Evolutionary conservation across 2,888 invertebrate genomes (phyloP), one percentile per base, ranked within the genome.

Genomic region (Sclerodermus sp.): DNA sequence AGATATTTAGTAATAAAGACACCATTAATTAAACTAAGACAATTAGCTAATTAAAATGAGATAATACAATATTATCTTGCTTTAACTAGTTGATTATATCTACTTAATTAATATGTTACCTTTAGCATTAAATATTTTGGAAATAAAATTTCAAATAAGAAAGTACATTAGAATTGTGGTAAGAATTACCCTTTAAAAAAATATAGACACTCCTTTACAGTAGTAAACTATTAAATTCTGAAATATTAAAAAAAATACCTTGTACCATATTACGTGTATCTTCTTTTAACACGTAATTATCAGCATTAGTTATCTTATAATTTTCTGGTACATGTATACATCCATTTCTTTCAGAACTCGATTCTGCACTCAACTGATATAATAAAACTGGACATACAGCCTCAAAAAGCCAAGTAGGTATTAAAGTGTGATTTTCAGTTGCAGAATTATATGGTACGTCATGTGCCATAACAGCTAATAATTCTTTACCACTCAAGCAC

Each of bases 331-430:
- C 58, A 34, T 55, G 59, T 43, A 87, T 78, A 60, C 87, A 87
- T 0, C 85, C 86, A 1, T 76, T 73, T 40, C 81, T 79, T 60
- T 84, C 84, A 47, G 80, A 70, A 12, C 81, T 82, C 0, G 82
- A 80, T 53, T 82, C 80, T 2, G 83, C 84, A 15, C 85, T 74
- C 68, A 87, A 80, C 63, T 88, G 87, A 71, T 88, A 88, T 10
- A 89, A 72, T 13, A 89, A 79, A 39, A 86, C 83, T 1, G 89
- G 89, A 62, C 89, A 89, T 31, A 88, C 77, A 30, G 84, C 77
- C 44, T 83, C 77, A 40, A 85, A 71, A 50, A 76, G 57, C 71
- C 73, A 71, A 34, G 48, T 65, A 43, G 77, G 73, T 58, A 77
- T 60, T 51, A 56, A 66, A 38, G 70, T 70, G 30, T 58, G 52